Evolutionary conservation across 2,797 vertebrate genomes (phyloP).

Genomic region (Chiloscyllium punctatum): DNA sequence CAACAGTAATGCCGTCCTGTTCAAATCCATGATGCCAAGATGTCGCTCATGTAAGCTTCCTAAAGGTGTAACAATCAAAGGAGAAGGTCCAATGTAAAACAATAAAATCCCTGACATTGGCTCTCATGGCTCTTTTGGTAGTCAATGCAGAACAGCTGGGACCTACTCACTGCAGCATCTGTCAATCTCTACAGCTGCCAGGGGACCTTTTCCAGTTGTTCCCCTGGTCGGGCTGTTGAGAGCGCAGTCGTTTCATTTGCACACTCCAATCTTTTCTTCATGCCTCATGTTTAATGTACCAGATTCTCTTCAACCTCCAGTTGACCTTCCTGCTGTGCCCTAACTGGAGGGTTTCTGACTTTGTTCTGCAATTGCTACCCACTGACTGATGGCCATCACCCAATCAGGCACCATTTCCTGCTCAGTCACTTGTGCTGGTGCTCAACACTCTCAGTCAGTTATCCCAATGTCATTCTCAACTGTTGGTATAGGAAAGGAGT

Average conservation of each 20-base stretch:
- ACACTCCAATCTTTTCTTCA: neutral
- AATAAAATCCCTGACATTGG: neutral
- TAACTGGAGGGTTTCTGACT: neutral
- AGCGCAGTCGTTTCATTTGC: neutral
- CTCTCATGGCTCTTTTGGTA: neutral
- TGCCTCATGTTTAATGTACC: neutral
- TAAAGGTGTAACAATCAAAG: neutral
- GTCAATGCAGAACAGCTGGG: constrained; percentile 16
- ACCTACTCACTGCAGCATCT: neutral
- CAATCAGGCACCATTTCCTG: no score
- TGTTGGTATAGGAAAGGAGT: neutral
- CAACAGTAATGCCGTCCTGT: neutral
- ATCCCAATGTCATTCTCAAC: neutral
- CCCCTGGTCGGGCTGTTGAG: neutral
- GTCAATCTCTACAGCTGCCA: constrained; percentile 18
- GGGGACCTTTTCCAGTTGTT: neutral
- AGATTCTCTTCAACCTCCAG: neutral
- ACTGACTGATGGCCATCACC: neutral
- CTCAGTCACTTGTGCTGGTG: neutral
- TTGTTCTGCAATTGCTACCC: neutral
- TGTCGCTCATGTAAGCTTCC: neutral
- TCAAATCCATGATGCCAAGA: neutral
- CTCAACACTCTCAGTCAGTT: neutral
- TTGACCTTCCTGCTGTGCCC: neutral
- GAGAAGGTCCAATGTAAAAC: neutral